phyloP scores from a whole-genome alignment of 2,113 vertebrate genomes.

The Willisornis vidua region DNA sequence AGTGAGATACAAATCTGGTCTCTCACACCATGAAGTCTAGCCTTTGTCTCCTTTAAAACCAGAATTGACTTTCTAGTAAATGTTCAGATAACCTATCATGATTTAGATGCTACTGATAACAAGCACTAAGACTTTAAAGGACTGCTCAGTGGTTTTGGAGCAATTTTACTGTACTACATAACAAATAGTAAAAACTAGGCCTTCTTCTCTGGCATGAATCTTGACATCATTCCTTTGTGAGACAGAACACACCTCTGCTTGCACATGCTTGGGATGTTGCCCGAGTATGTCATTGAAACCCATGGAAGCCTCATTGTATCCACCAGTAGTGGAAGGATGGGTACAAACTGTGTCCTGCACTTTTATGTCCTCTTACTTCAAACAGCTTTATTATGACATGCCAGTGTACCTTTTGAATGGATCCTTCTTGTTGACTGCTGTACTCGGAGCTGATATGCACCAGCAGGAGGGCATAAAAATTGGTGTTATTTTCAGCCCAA shows the following conservation, averaged over 20 bases:
- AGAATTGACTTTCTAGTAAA: not conserved
- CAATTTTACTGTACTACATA: not conserved
- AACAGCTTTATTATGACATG: not conserved
- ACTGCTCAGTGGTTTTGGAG: not conserved
- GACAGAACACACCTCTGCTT: not conserved
- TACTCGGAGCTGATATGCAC: not conserved
- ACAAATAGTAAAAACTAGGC: not conserved
- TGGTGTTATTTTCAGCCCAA: not conserved
- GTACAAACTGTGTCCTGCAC: not conserved
- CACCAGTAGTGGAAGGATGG: not conserved
- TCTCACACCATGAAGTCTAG: not conserved
- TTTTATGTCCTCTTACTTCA: not conserved
- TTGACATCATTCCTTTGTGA: not conserved
- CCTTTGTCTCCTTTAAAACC: not conserved
- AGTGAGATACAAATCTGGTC: no score
- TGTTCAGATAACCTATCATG: not conserved
- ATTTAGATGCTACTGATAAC: not conserved
- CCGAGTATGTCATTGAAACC: not conserved
- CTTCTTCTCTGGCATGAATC: not conserved
- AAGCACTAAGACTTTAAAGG: not conserved
- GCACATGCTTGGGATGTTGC: not conserved
- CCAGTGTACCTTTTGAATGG: not conserved
- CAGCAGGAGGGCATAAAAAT: not conserved
- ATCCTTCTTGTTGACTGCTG: not conserved
- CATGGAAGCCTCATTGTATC: not conserved